Evolutionary conservation across 1,140 invertebrate species (phyloP).

Genomic region (Aphidius gifuensis): DNA sequence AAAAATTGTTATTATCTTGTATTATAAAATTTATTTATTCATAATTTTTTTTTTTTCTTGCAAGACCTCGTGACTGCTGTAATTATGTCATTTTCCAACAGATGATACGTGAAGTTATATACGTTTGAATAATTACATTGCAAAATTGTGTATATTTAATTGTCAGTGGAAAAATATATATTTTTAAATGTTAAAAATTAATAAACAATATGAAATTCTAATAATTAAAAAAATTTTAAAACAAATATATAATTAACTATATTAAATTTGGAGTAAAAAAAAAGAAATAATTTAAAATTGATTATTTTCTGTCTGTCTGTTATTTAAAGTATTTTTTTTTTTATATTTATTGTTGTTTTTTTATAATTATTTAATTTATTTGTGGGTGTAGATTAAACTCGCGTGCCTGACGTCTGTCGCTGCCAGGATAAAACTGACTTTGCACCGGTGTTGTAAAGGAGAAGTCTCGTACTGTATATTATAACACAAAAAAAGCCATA

Average conservation of each 20-base stretch:
- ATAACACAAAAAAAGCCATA: background rate
- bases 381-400: conserved; percentile 20
- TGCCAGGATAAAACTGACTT: conserved; percentile 55
- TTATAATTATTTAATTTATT: conserved; percentile 10
- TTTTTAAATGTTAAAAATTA: no score
- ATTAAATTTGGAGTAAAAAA: no score
- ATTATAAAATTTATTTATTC: no score
- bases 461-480: conserved; percentile 17
- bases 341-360: background rate
- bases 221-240: no score
- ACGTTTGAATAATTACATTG: background rate
- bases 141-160: no score
- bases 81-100: conserved; percentile 14
- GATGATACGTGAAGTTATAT: conserved; percentile 2
- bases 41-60: conserved; percentile 1
- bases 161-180: no score
- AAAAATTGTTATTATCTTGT: no score
- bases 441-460: conserved; percentile 7
- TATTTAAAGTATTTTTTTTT: background rate
- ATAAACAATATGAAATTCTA: no score
- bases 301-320: no score
- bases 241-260: no score
- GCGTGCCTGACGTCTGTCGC: conserved; percentile 45
- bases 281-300: no score
- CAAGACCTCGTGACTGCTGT: conserved; percentile 11